Evolutionary conservation across 2,797 vertebrate genomes (phyloP), one percentile per base, ranked within the genome.

Genomic region (Trachops cirrhosus): DNA sequence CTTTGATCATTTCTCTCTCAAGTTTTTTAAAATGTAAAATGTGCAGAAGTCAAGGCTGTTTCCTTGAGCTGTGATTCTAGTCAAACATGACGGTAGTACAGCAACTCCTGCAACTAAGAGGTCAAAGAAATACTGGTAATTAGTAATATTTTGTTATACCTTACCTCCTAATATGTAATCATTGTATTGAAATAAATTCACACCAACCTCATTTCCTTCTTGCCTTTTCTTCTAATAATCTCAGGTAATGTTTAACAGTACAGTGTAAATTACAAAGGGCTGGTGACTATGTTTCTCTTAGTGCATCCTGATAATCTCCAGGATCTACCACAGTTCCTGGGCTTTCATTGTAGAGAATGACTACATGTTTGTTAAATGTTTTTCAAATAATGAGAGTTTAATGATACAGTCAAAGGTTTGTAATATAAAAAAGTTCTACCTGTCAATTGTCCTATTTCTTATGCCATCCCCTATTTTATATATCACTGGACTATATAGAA

Each of bases 1-100:
- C 32, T 95, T 89, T 95, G 64, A 78, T 91, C 52, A 91, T 62
- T 85, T 46, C 37, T 73, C 57, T 77, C 39, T 95, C 22, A 80
- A 80, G 54, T 89, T 87, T 41, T 79, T 29, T 41, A 57, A 94
- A 82, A 85, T 9, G 3, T 50, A 75, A 80, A 84, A 71, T 46
- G 41, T 14, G 37, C 59, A 44, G n/a, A 57, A 18, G 24, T 74
- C 71, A 34, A 54, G 48, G 22, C 54, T 39, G 5, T 34, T 57
- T 83, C 22, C 39, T 73, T 79, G 29, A 46, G 14, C 34, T 59
- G 9, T 46, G 50, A 95, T 71, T 89, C 52, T 54, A 59, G 59
- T 67, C 19, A 19, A 86, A 22, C 21, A 34, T 52, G 14, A 59
- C 15, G 26, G 26, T 14, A 68, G 24, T 37, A n/a, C 2, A 64